These are phyloP conservation scores for Porites evermanni DNA, from an alignment of 92 coral and sea anemone genomes.

Conservation along the genomic window DNA sequence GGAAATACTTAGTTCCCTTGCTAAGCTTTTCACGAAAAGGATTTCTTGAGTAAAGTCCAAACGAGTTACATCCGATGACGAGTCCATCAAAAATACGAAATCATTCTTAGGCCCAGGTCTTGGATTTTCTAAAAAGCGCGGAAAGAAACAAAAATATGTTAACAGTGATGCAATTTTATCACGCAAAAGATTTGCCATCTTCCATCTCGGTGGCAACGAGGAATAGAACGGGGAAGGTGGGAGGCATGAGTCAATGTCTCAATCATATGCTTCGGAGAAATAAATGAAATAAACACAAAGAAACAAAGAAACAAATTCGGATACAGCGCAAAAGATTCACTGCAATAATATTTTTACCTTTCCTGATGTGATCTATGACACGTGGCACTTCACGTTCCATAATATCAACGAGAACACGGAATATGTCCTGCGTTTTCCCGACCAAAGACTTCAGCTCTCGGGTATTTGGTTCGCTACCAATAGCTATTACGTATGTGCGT, in stretches of 20 bases:
- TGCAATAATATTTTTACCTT: neutral
- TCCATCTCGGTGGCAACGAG: too few relatives aligned
- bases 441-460: slow-evolving; percentile 48
- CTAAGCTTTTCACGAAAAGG: slow-evolving; percentile 74
- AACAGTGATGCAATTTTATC: neutral
- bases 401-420: slow-evolving; percentile 23
- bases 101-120: slow-evolving; percentile 54
- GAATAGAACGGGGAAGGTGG: too few relatives aligned
- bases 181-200: neutral
- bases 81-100: slow-evolving; percentile 82
- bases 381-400: slow-evolving; percentile 34
- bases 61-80: slow-evolving; percentile 76
- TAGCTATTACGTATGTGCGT: slow-evolving; percentile 63
- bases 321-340: too few relatives aligned
- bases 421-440: slow-evolving; percentile 42
- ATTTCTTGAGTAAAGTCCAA: slow-evolving; percentile 73
- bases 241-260: too few relatives aligned
- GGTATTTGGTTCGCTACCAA: slow-evolving; percentile 56
- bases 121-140: slow-evolving; percentile 11
- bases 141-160: neutral
- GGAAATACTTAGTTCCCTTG: slow-evolving; percentile 65
- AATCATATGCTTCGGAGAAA: too few relatives aligned
- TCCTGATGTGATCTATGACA: slow-evolving; percentile 20
- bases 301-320: too few relatives aligned
- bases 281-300: too few relatives aligned